Conservation (phyloP, 2,113 vertebrate species). For the Lasiurus cinereus region DNA sequence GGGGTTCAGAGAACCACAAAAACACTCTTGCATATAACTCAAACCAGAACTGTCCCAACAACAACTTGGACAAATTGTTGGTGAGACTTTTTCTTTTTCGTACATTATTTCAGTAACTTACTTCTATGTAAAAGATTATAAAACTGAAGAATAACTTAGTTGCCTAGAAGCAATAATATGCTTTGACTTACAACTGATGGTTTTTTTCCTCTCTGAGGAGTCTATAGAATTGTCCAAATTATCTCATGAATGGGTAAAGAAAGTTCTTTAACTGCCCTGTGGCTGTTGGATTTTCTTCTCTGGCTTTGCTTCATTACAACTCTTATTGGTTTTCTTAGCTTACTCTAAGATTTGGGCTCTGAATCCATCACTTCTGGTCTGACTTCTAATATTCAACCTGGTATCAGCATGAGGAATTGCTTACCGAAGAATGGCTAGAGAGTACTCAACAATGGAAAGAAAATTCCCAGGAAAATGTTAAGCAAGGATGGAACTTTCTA, state of each 20-base stretch:
- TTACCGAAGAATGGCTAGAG: neutral
- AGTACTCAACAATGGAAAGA: neutral
- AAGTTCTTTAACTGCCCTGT: neutral
- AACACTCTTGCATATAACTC: neutral
- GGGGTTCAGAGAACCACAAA: neutral
- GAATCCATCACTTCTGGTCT: neutral
- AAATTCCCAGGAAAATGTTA: constrained; percentile 15
- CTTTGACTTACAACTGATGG: neutral
- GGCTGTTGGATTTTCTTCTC: neutral
- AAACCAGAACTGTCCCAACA: neutral
- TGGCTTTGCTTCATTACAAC: constrained; percentile 15
- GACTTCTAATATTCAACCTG: neutral
- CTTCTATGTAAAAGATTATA: constrained; percentile 32
- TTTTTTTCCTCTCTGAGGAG: neutral
- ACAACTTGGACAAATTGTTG: neutral
- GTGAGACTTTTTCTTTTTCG: neutral
- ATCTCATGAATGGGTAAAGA: neutral
- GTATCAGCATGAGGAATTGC: neutral
- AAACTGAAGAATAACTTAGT: constrained; percentile 3
- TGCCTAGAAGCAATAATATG: constrained; percentile 9
- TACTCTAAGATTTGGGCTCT: neutral
- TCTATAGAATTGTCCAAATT: neutral
- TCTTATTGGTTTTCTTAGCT: neutral
- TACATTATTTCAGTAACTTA: constrained; percentile 22
- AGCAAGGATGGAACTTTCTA: neutral